Conservation (phyloP, 2,113 vertebrate species). For the Chionodraco myersi region DNA sequence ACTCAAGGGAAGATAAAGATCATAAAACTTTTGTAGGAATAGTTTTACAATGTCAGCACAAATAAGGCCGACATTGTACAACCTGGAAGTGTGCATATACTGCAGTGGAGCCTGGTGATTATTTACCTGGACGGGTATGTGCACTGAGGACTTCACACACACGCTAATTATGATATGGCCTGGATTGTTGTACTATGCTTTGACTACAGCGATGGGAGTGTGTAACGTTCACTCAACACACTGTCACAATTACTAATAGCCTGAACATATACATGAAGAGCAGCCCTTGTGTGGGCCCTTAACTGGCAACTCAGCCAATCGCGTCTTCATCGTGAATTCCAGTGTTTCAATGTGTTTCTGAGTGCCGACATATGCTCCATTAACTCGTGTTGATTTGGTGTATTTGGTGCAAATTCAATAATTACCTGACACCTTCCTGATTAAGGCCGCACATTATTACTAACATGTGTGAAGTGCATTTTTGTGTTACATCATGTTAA, state of each 20-base stretch:
- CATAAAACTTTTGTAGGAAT: slow-evolving; percentile 38
- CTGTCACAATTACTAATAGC: background rate
- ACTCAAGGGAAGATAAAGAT: slow-evolving; percentile 68
- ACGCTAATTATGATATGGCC: slow-evolving; percentile 9
- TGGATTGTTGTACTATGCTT: background rate
- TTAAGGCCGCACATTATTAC: background rate
- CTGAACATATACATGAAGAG: background rate
- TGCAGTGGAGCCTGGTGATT: slow-evolving; percentile 37
- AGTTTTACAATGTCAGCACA: slow-evolving; percentile 61
- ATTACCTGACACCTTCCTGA: too few relatives aligned
- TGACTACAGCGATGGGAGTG: slow-evolving; percentile 1
- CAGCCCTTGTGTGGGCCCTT: background rate
- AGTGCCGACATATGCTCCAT: too few relatives aligned
- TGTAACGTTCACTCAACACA: slow-evolving; percentile 17
- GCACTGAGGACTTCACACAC: slow-evolving; percentile 8
- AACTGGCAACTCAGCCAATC: background rate
- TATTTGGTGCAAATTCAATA: too few relatives aligned
- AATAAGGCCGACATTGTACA: slow-evolving; percentile 12
- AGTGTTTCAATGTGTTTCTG: background rate
- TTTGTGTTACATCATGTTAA: background rate
- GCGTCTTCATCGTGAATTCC: background rate
- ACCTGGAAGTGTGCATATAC: slow-evolving; percentile 25
- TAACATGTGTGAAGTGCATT: background rate
- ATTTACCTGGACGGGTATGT: slow-evolving; percentile 20
- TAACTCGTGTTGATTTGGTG: too few relatives aligned